A percentile compares a stretch with the other conserved stretches of the same genome.
phyloP scores from a whole-genome alignment of 2,797 vertebrate species.

The Mus minutoides region DNA sequence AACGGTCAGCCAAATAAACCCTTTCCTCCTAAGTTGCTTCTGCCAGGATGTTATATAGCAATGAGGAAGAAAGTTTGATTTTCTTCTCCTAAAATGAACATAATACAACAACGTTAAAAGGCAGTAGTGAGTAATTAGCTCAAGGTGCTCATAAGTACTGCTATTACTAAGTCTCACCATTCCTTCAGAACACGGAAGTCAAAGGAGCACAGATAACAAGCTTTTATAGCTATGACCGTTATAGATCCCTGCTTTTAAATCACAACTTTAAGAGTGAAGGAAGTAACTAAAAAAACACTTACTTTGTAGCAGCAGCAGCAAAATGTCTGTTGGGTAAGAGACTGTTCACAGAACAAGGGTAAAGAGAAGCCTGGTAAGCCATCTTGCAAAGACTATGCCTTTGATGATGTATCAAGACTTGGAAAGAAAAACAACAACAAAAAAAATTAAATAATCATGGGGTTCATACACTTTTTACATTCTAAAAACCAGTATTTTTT shows the following conservation, averaged over 20 bases:
- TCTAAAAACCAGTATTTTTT: conserved; percentile 55
- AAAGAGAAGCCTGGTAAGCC: conserved; percentile 48
- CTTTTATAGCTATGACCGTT: conserved; percentile 36
- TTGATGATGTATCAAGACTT: conserved; percentile 78
- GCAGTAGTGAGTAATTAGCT: background rate
- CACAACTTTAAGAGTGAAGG: conserved; percentile 15
- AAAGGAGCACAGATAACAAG: conserved; percentile 46
- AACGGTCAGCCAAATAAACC: background rate
- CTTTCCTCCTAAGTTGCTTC: background rate
- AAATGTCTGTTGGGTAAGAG: conserved; percentile 72
- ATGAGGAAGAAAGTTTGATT: background rate
- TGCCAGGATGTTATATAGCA: background rate
- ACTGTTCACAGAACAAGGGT: conserved; percentile 32
- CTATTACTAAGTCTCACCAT: conserved; percentile 20
- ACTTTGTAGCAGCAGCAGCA: conserved; percentile 82
- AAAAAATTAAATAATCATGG: conserved; percentile 21
- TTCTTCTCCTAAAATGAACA: conserved; percentile 12
- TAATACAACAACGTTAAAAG: background rate
- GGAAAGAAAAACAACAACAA: conserved; percentile 71
- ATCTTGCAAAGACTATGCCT: conserved; percentile 44
- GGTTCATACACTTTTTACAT: conserved; percentile 49
- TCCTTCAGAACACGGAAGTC: background rate
- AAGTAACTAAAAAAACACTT: conserved; percentile 76
- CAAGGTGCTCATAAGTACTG: background rate
- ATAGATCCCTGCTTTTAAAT: background rate